Evolutionary conservation across 2,888 invertebrate species (phyloP).

Genomic region (Aleiodes alternator): DNA sequence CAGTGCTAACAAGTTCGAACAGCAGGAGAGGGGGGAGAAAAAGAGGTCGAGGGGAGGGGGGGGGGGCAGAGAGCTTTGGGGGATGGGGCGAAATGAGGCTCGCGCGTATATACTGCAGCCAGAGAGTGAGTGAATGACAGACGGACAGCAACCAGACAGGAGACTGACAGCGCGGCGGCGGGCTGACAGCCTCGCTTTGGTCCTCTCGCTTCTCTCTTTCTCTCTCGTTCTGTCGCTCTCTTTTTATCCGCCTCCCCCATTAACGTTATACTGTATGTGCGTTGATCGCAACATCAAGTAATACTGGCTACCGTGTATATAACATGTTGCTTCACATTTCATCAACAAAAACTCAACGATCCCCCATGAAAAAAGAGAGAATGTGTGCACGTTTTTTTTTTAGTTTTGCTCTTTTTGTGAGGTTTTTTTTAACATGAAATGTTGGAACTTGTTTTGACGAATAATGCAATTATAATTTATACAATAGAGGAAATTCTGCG

Average conservation of each 20-base stretch:
- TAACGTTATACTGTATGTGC: slow-evolving; percentile 53
- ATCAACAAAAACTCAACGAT: slow-evolving; percentile 68
- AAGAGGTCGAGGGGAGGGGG: slow-evolving; percentile 3
- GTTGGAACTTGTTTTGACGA: too few relatives aligned
- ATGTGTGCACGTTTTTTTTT: background rate
- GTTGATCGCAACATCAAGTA: slow-evolving; percentile 76
- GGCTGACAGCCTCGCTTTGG: slow-evolving; percentile 72
- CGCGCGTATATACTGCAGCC: slow-evolving; percentile 57
- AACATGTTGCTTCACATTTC: slow-evolving; percentile 71
- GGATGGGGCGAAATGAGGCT: slow-evolving; percentile 61
- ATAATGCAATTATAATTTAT: too few relatives aligned
- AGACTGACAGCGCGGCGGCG: slow-evolving; percentile 78
- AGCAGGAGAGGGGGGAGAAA: slow-evolving; percentile 36
- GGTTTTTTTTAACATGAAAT: too few relatives aligned
- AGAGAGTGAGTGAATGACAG: slow-evolving; percentile 62
- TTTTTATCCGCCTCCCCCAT: slow-evolving; percentile 32
- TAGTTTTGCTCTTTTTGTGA: slow-evolving; percentile 47
- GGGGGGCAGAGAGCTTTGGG: slow-evolving; percentile 44
- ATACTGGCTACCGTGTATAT: slow-evolving; percentile 71
- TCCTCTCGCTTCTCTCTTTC: slow-evolving; percentile 28
- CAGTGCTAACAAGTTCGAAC: slow-evolving; percentile 58
- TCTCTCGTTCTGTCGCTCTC: slow-evolving; percentile 29
- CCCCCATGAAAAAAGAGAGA: slow-evolving; percentile 39
- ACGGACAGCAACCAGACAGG: slow-evolving; percentile 77
- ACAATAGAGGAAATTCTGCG: too few relatives aligned